phyloP scores from a whole-genome alignment of 2,888 invertebrate genomes.

The Trachelus tabidus region DNA sequence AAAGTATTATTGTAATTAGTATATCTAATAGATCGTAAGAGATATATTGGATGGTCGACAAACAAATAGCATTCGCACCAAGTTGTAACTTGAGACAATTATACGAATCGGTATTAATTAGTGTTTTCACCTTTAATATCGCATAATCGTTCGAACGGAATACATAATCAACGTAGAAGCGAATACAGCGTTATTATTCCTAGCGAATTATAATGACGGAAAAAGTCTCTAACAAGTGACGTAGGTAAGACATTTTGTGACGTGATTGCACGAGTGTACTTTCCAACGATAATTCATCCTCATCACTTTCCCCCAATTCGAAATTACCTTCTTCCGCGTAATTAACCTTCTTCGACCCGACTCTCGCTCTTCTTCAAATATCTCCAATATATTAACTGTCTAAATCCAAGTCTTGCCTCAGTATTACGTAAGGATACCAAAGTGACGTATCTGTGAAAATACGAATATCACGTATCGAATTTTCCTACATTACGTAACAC shows the following conservation, averaged over 20 bases:
- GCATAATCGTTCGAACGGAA: slow-evolving; percentile 37
- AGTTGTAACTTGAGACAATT: slow-evolving; percentile 40
- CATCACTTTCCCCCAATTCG: background rate
- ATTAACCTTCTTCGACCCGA: background rate
- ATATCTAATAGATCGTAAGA: slow-evolving; percentile 39
- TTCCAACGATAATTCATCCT: slow-evolving; percentile 1
- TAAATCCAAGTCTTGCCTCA: background rate
- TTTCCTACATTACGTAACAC: background rate
- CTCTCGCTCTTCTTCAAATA: background rate
- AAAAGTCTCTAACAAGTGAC: background rate
- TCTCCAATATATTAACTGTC: background rate
- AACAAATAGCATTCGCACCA: slow-evolving; percentile 40
- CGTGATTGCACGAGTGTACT: slow-evolving; percentile 1
- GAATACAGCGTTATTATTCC: slow-evolving; percentile 34
- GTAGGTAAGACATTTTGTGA: slow-evolving; percentile 1
- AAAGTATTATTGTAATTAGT: slow-evolving; percentile 54
- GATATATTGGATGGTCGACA: slow-evolving; percentile 44
- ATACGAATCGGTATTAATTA: slow-evolving; percentile 30
- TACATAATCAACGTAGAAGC: slow-evolving; percentile 46
- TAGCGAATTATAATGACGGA: slow-evolving; percentile 2
- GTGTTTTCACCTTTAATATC: slow-evolving; percentile 20
- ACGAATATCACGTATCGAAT: background rate
- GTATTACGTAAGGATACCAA: too few species aligned
- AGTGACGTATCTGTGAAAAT: background rate
- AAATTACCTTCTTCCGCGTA: background rate